A percentile compares a stretch with the other conserved stretches of the same genome.
Evolutionary conservation across 2,888 invertebrate genomes (phyloP).

Genomic region (Plebejus melissa): DNA sequence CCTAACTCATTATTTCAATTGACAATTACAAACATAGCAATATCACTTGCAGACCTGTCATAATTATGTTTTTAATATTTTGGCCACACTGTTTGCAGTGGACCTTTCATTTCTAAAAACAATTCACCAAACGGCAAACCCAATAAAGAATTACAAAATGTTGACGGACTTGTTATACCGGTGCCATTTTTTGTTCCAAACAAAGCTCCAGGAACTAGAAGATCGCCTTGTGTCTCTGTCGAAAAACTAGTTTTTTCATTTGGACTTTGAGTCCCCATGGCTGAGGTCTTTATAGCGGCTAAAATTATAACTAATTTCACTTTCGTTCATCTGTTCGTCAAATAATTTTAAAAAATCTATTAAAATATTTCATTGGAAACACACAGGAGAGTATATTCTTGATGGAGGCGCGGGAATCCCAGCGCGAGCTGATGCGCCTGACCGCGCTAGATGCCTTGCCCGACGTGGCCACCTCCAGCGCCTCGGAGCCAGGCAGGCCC

Average conservation of each 20-base stretch:
- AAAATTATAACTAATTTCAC: not conserved
- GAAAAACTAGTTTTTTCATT: too few relatives aligned
- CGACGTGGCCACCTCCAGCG: constrained; percentile 37
- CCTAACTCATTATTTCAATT: too few relatives aligned
- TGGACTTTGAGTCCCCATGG: too few relatives aligned
- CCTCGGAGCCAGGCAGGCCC: constrained; percentile 39
- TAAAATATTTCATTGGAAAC: constrained; percentile 29
- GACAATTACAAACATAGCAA: too few relatives aligned
- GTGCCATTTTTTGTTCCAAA: too few relatives aligned
- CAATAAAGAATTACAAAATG: not conserved
- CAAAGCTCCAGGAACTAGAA: not conserved
- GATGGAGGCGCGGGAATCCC: constrained; percentile 87
- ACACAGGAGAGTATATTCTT: constrained; percentile 89
- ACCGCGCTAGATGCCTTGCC: constrained; percentile 51
- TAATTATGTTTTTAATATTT: too few relatives aligned
- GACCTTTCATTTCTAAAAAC: too few relatives aligned
- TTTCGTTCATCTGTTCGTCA: not conserved
- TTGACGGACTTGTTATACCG: too few relatives aligned
- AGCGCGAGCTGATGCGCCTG: constrained; percentile 78
- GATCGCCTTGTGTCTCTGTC: too few relatives aligned
- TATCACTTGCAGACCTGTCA: too few relatives aligned
- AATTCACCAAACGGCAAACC: too few relatives aligned
- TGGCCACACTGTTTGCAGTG: too few relatives aligned
- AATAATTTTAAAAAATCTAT: constrained; percentile 10
- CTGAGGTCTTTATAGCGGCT: not conserved